Conservation (phyloP, 2,888 invertebrate genomes). For the Petrolisthes manimaculis region DNA sequence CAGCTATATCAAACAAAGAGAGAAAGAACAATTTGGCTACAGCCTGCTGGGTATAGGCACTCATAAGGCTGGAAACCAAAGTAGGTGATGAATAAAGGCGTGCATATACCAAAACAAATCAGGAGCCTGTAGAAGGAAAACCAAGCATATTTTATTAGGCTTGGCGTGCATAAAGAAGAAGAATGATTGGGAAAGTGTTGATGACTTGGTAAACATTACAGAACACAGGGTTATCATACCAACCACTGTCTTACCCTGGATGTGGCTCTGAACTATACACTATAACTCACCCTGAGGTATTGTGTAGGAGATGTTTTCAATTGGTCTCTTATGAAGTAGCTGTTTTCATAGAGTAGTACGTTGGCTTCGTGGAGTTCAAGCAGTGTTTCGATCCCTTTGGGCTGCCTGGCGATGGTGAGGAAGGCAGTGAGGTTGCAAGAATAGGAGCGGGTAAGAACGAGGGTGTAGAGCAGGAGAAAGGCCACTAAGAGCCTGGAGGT, state of each 20-base stretch:
- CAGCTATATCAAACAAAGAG: too few species aligned
- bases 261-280: neutral
- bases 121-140: too few species aligned
- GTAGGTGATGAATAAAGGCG: too few species aligned
- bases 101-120: too few species aligned
- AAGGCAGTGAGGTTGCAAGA: slow-evolving; percentile 67
- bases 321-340: neutral
- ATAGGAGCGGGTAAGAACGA: slow-evolving; percentile 32
- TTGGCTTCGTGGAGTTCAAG: slow-evolving; percentile 27
- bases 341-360: neutral
- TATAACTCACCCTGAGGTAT: slow-evolving; percentile 1
- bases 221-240: neutral
- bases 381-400: slow-evolving; percentile 53
- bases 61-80: too few species aligned
- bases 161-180: neutral
- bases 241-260: neutral
- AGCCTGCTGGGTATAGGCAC: too few species aligned
- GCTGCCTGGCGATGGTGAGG: slow-evolving; percentile 43
- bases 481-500: slow-evolving; percentile 10
- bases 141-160: too few species aligned
- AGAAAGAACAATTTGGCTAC: too few species aligned
- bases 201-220: neutral
- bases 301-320: slow-evolving; percentile 1
- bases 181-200: too few species aligned
- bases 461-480: slow-evolving; percentile 21